Evolutionary conservation across 2,888 invertebrate genomes (phyloP).

Genomic region (Synergus japonicus): DNA sequence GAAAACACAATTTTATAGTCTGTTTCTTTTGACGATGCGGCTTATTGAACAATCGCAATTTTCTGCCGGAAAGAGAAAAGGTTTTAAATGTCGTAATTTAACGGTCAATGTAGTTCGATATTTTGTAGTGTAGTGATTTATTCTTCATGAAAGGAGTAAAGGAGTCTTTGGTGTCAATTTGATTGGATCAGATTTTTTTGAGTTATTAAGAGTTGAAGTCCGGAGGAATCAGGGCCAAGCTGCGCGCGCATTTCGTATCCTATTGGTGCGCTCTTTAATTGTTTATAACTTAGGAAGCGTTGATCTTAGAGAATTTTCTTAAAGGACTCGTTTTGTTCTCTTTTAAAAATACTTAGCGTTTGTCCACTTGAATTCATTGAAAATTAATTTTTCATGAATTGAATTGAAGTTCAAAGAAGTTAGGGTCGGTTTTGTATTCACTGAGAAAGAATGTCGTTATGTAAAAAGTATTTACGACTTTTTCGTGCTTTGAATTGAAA

Average conservation of each 20-base stretch:
- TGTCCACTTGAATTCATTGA: background rate
- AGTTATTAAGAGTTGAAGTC: no score
- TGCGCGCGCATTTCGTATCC: background rate
- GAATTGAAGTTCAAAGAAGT: background rate
- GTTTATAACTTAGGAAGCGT: background rate
- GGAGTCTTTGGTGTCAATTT: background rate
- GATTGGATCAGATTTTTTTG: background rate
- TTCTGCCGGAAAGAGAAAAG: background rate
- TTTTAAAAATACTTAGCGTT: background rate
- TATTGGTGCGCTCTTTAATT: background rate
- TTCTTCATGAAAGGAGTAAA: background rate
- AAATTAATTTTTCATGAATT: background rate
- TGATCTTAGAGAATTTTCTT: background rate
- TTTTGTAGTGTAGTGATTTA: background rate
- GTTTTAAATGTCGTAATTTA: background rate
- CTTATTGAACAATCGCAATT: constrained; percentile 2
- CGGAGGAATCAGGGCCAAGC: background rate
- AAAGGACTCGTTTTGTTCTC: background rate
- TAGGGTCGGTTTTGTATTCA: background rate
- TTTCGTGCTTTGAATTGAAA: constrained; percentile 24
- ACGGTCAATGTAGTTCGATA: background rate
- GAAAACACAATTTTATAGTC: constrained; percentile 16
- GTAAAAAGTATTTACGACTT: constrained; percentile 13
- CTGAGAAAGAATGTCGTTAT: background rate
- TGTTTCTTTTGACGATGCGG: constrained; percentile 7